Evolutionary conservation across 2,888 invertebrate species (phyloP), one percentile per base, ranked within the genome.

Genomic region (Halocaridina rubra): DNA sequence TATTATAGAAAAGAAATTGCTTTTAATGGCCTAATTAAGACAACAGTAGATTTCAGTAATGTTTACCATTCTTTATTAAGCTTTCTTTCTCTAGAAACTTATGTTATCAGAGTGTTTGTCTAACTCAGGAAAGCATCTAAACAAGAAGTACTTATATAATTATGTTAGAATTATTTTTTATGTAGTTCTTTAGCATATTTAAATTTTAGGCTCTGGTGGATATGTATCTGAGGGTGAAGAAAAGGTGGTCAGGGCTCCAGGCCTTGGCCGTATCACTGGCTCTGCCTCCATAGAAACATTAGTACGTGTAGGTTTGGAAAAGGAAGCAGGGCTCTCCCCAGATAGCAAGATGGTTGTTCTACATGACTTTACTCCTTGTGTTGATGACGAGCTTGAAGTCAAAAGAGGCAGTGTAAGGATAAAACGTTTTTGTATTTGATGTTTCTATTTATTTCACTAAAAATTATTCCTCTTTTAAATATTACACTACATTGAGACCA

Each of bases 271-370:
- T 46, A 97, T 98, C 89, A 98, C 98, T 1, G 98, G 98, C 76
- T 97, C 97, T 27, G 96, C 97, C 53, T 97, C 97, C 90, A 97
- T 98, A 88, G 97, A 97, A 91, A 97, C 96, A 0, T 92, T 97
- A 39, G 96, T 96, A 1, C 92, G 96, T 89, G 96, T 97, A 30
- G 97, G 97, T 19, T 95, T 97, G 86, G 97, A 97, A 90, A 97
- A 97, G 90, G 97, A 97, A 91, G 84, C 85, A 10, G 89, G 89
- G 0, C 92, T 97, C 7, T 96, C 97, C 88, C 97, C 97, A 0
- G 97, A 97, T 90, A 97, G 96, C 75, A 97, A 97, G 92, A 97
- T 97, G 97, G 96, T 97, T 86, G 97, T 97, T 53, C 92, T 97
- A 10, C 97, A 97, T 91, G 97, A 98, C 91, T 98, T 98, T 91